Conservation (phyloP, 2,113 vertebrate genomes). For the Trichechus manatus region DNA sequence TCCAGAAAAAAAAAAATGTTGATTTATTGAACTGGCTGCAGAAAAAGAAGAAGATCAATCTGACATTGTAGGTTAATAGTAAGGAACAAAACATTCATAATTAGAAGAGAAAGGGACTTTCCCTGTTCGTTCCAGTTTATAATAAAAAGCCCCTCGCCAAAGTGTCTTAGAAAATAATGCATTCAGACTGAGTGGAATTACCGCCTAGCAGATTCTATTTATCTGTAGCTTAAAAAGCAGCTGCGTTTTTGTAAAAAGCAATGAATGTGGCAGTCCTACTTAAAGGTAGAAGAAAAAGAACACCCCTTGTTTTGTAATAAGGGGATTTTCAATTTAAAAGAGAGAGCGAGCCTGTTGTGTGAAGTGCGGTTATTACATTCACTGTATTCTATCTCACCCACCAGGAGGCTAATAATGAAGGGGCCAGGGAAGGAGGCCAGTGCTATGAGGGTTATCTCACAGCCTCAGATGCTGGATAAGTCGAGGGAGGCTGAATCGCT, state of each 20-base stretch:
- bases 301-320: constrained; percentile 93
- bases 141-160: constrained; percentile 87
- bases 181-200: constrained; percentile 90
- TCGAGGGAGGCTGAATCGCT: constrained; percentile 88
- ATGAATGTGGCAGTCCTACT: constrained; percentile 91
- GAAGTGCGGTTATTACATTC: constrained; percentile 92
- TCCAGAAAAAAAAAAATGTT: constrained; percentile 73
- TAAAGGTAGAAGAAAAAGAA: constrained; percentile 91
- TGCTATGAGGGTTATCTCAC: constrained; percentile 89
- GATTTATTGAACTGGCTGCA: constrained; percentile 86
- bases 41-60: constrained; percentile 83
- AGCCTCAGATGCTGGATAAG: constrained; percentile 91
- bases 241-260: constrained; percentile 91
- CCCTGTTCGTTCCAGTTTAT: constrained; percentile 86
- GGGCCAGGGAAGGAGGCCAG: constrained; percentile 89
- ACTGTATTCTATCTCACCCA: constrained; percentile 92
- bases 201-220: constrained; percentile 91
- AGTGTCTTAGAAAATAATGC: constrained; percentile 90
- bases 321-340: constrained; percentile 93
- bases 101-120: constrained; percentile 88
- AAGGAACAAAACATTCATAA: constrained; percentile 87
- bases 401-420: constrained; percentile 93
- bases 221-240: constrained; percentile 92
- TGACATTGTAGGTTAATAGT: constrained; percentile 88
- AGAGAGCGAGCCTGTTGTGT: constrained; percentile 90